Conservation (phyloP, 2,888 invertebrate genomes). For the Dyspetes luteomarginatus region DNA sequence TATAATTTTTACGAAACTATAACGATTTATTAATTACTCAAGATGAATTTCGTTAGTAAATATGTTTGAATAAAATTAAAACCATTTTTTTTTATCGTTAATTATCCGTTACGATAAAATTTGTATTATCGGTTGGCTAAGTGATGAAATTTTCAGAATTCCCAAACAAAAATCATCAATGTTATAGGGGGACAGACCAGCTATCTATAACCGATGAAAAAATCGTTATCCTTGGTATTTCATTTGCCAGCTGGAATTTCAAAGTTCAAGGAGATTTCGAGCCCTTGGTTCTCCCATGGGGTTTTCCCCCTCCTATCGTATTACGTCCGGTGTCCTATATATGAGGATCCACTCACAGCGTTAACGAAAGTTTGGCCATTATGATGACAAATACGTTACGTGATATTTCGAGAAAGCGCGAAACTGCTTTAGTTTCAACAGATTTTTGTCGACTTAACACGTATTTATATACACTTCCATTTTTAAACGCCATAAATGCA, state of each 20-base stretch:
- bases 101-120: neutral
- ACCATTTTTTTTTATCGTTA: too few relatives aligned
- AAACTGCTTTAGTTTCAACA: slow-evolving; percentile 9
- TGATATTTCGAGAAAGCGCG: slow-evolving; percentile 22
- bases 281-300: neutral
- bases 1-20: too few relatives aligned
- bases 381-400: slow-evolving; percentile 42
- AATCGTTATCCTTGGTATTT: slow-evolving; percentile 48
- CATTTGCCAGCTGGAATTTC: slow-evolving; percentile 39
- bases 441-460: slow-evolving; percentile 1
- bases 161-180: neutral
- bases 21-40: too few relatives aligned
- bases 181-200: neutral
- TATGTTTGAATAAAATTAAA: neutral
- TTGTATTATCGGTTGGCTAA: neutral
- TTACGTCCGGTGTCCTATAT: too few relatives aligned
- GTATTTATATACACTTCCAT: too few relatives aligned
- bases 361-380: slow-evolving; percentile 41
- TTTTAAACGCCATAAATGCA: too few relatives aligned
- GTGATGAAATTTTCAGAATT: slow-evolving; percentile 18
- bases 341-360: neutral
- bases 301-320: neutral
- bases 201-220: slow-evolving; percentile 27
- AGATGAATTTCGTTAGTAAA: too few relatives aligned
- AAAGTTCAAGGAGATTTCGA: slow-evolving; percentile 17